Evolutionary conservation across 2,888 invertebrate species (phyloP).

Genomic region (Autographa pulchrina): DNA sequence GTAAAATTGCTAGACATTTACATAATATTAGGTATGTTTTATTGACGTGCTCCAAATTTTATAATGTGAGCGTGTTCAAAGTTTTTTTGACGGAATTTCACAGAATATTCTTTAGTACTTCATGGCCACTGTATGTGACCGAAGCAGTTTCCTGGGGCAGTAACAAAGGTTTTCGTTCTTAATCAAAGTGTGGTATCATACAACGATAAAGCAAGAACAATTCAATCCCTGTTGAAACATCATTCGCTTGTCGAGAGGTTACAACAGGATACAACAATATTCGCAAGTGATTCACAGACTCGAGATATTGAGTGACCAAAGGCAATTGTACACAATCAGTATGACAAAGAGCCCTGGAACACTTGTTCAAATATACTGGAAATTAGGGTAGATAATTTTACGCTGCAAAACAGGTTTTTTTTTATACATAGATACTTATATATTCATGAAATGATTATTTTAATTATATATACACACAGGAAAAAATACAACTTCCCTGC

Average conservation of each 20-base stretch:
- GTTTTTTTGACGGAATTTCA: no score
- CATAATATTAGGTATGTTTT: not conserved
- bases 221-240: conserved; percentile 19
- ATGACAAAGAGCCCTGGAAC: conserved; percentile 64
- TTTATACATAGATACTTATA: no score
- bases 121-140: not conserved
- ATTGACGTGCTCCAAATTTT: not conserved
- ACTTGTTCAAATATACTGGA: conserved; percentile 72
- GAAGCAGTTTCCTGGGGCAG: not conserved
- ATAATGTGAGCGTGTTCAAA: not conserved
- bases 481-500: no score
- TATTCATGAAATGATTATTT: no score
- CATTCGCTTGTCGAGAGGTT: conserved; percentile 36
- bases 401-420: no score
- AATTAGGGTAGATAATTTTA: not conserved
- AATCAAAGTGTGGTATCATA: conserved; percentile 10
- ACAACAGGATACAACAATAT: conserved; percentile 61
- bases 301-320: conserved; percentile 62
- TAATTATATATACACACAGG: no score
- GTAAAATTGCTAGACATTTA: not conserved
- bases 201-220: conserved; percentile 14
- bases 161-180: not conserved
- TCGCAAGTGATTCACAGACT: conserved; percentile 63
- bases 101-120: not conserved
- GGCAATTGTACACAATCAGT: conserved; percentile 61